Evolutionary conservation across 1,140 invertebrate species (phyloP), one percentile per base, ranked within the genome.

Genomic region (Drosophila biarmipes): DNA sequence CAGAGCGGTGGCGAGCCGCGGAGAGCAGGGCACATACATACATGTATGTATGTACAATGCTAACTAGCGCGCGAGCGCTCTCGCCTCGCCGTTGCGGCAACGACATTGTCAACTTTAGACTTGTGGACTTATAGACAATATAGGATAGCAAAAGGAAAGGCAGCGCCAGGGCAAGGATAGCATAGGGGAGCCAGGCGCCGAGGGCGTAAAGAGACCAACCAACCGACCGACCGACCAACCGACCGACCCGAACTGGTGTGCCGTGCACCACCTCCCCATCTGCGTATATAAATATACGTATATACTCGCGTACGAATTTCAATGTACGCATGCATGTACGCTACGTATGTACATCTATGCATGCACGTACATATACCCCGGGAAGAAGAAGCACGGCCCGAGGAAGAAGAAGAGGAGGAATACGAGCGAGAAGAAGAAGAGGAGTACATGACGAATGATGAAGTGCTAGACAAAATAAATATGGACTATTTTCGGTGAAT

Each of bases 21-120:
- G 24, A 24, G 24, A 38, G 37, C 37, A 40, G 12, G 6, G 38
- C 38, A 69, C 49, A 34, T 31, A 46, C 62, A 55, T 52, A 67
- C 68, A 69, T 43, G 31, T 68, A 73, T 52, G 62, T 64, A 71
- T 45, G 31, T 68, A 73, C 67, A 72, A 68, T 64, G 64, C 61
- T 48, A 57, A 48, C 64, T 56, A 72, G 68, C 68, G 68, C 68
- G 63, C 68, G 68, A 68, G 64, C 53, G 53, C 69, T 58, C 64
- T 71, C 48, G 66, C 38, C 40, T 45, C 48, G 66, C 38, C 40
- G 45, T 68, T 64, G 48, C 64, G 62, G 64, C 68, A 54, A 68
- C 68, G 64, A 45, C 61, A 63, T 67, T 45, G 62, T 53, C 40
- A 42, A 68, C 59, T 43, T 63, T 68, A 68, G 66, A 54, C 31